Evolutionary conservation across 2,113 vertebrate species (phyloP).

Genomic region (Larimichthys crocea): DNA sequence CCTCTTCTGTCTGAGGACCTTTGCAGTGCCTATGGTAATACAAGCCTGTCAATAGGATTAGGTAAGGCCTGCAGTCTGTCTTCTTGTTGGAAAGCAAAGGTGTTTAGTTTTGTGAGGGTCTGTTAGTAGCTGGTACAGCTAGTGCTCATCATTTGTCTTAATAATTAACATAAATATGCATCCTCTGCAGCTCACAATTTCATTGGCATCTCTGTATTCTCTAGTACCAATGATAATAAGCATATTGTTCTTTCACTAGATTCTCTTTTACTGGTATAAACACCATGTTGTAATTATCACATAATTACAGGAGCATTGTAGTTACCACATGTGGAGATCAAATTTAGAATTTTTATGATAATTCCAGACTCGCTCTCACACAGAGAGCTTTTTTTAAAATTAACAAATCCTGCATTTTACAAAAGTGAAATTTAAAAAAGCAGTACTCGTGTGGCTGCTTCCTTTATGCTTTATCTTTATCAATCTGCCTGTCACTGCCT

Average conservation of each 20-base stretch:
- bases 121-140: neutral
- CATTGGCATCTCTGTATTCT: neutral
- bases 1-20: no score
- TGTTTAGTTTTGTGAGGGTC: neutral
- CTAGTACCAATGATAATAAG: neutral
- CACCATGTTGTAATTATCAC: neutral
- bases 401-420: slow-evolving; percentile 25
- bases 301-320: neutral
- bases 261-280: neutral
- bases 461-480: slow-evolving; percentile 64
- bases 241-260: neutral
- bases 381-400: slow-evolving; percentile 17
- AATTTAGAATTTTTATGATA: neutral
- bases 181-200: neutral
- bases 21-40: no score
- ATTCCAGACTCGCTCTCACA: neutral
- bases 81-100: neutral
- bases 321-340: neutral
- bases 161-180: neutral
- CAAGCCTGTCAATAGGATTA: no score
- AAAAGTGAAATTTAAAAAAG: slow-evolving; percentile 34
- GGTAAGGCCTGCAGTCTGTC: neutral
- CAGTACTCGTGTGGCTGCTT: slow-evolving; percentile 35
- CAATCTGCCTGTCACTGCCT: slow-evolving; percentile 58
- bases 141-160: neutral